Conservation (phyloP, 2,888 invertebrate genomes). For the Trichogramma dendrolimi region DNA sequence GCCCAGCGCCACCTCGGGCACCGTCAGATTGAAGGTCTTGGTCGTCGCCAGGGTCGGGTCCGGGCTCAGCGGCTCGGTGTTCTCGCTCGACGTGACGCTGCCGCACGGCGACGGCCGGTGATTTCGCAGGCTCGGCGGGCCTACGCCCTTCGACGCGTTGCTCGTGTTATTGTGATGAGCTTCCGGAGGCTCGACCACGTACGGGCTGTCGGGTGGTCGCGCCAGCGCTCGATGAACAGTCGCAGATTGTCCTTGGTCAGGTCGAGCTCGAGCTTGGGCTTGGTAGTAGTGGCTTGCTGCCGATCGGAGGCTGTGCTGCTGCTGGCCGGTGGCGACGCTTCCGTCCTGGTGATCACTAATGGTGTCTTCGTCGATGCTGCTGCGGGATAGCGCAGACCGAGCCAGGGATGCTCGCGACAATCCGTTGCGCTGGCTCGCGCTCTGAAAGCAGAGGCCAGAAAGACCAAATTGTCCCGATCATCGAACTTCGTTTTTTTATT, state of each 20-base stretch:
- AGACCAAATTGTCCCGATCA: no score
- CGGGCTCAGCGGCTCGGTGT: conserved; percentile 51
- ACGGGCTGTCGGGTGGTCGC: conserved; percentile 83
- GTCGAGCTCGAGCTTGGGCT: conserved; percentile 56
- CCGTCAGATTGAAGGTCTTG: background rate
- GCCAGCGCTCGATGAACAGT: conserved; percentile 82
- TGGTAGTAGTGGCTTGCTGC: conserved; percentile 29
- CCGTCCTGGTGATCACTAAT: background rate
- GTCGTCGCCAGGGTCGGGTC: background rate
- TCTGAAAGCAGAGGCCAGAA: conserved; percentile 56
- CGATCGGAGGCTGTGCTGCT: background rate
- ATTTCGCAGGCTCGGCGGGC: conserved; percentile 8
- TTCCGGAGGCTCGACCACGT: conserved; percentile 62
- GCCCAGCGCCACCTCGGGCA: conserved; percentile 54
- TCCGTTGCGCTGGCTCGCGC: conserved; percentile 77
- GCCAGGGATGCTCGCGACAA: conserved; percentile 85
- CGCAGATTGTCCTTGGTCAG: conserved; percentile 79
- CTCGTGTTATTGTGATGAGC: background rate
- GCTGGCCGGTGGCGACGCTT: background rate
- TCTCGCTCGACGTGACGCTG: conserved; percentile 20
- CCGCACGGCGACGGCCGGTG: conserved; percentile 20
- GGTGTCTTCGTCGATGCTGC: conserved; percentile 36
- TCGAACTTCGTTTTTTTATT: no score
- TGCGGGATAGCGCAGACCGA: conserved; percentile 58
- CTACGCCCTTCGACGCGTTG: conserved; percentile 11